A percentile compares a stretch with the other conserved stretches of the same genome.
Evolutionary conservation across 1,140 invertebrate species (phyloP).

Genomic region (Musca vetustissima): DNA sequence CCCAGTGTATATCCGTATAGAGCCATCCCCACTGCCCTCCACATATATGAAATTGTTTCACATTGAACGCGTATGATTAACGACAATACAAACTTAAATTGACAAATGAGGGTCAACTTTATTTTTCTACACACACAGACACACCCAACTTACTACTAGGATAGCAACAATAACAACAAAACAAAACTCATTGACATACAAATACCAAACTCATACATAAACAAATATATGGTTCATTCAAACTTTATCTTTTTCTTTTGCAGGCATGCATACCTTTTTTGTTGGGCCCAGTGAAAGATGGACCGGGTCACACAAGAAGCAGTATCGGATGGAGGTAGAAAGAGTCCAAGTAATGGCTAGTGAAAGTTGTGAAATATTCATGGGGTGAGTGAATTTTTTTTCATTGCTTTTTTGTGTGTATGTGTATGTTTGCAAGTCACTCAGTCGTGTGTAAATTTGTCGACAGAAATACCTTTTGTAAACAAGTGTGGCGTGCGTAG

Average conservation of each 20-base stretch:
- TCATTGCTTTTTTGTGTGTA: neutral
- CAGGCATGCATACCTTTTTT: neutral
- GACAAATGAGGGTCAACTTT: slow-evolving; percentile 22
- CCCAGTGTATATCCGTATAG: too few species aligned
- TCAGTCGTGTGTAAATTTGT: neutral
- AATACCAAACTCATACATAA: slow-evolving; percentile 12
- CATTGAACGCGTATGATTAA: slow-evolving; percentile 17
- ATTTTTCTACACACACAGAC: neutral
- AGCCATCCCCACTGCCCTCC: too few species aligned
- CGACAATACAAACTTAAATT: slow-evolving; percentile 21
- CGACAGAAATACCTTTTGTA: neutral
- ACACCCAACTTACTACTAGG: too few species aligned
- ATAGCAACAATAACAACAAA: neutral
- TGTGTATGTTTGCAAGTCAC: neutral
- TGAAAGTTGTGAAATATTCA: neutral
- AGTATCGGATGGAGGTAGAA: neutral
- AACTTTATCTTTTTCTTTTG: neutral
- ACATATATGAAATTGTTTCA: neutral
- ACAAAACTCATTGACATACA: neutral
- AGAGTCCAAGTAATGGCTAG: neutral
- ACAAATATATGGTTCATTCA: neutral
- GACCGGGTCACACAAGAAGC: neutral
- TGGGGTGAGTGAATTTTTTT: neutral
- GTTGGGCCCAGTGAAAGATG: too few species aligned
- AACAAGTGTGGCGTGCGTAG: neutral